A percentile compares a stretch with the other conserved stretches of the same genome.
Evolutionary conservation across 2,888 invertebrate genomes (phyloP).

Genomic region (Sinhomidia bicolor): DNA sequence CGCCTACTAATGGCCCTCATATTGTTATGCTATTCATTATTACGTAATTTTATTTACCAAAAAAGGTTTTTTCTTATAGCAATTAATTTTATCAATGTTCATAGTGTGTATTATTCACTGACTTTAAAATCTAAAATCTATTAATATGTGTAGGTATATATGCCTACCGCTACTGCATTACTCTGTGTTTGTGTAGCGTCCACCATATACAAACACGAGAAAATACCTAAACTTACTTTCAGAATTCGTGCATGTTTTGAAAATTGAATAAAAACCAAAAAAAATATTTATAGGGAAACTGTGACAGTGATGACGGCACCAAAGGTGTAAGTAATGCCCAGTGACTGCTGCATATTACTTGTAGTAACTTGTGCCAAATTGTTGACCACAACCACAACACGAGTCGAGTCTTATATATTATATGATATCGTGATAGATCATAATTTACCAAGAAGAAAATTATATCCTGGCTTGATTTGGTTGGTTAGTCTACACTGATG

Average conservation of each 20-base stretch:
- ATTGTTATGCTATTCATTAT: slow-evolving; percentile 25
- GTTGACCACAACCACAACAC: background rate
- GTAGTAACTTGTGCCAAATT: too few species aligned
- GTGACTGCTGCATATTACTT: too few species aligned
- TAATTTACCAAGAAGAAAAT: background rate
- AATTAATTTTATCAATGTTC: background rate
- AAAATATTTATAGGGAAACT: background rate
- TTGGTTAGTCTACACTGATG: background rate
- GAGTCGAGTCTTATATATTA: background rate
- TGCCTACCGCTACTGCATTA: slow-evolving; percentile 18
- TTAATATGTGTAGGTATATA: too few species aligned
- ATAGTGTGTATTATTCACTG: background rate
- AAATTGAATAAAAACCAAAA: background rate
- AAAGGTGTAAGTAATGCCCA: too few species aligned
- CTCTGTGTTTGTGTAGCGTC: too few species aligned
- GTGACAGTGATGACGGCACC: too few species aligned
- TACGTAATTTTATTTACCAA: slow-evolving; percentile 24
- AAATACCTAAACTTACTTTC: too few species aligned
- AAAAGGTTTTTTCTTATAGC: background rate
- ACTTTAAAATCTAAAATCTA: background rate
- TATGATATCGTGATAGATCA: background rate
- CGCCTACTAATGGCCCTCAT: slow-evolving; percentile 20
- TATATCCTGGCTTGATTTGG: slow-evolving; percentile 14
- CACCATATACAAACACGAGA: too few species aligned
- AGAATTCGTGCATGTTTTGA: background rate